Evolutionary conservation across 1,140 invertebrate genomes (phyloP).

Genomic region (Drosophila watanabei): DNA sequence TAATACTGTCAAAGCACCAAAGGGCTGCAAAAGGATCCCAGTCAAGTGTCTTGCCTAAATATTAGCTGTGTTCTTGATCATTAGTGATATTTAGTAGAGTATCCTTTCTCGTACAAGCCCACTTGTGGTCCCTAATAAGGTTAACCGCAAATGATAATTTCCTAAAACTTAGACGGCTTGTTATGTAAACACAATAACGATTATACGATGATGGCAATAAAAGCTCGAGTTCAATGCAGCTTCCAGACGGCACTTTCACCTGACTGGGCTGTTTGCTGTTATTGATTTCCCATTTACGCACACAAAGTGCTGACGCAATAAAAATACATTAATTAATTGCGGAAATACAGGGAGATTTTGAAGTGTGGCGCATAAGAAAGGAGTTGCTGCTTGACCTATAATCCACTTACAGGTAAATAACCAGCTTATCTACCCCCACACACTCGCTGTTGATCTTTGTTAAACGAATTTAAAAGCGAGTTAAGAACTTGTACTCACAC

Average conservation of each 20-base stretch:
- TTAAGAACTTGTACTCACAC: not conserved
- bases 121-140: not conserved
- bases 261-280: not conserved
- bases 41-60: not conserved
- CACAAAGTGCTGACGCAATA: conserved; percentile 9
- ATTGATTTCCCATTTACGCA: conserved; percentile 14
- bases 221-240: not conserved
- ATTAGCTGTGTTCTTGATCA: not conserved
- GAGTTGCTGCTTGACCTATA: conserved; percentile 12
- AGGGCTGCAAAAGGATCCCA: not conserved
- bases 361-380: conserved; percentile 15
- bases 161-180: not conserved
- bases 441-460: not conserved
- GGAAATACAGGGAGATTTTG: not conserved
- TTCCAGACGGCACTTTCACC: not conserved
- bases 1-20: not conserved
- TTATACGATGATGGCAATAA: not conserved
- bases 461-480: conserved; percentile 4
- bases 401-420: conserved; percentile 14
- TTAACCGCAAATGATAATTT: not conserved
- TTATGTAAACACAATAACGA: conserved; percentile 5
- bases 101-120: not conserved
- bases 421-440: conserved; percentile 3
- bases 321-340: conserved; percentile 16
- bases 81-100: not conserved